Conservation (phyloP, 2,888 invertebrate species). For the Rhingia rostrata region DNA sequence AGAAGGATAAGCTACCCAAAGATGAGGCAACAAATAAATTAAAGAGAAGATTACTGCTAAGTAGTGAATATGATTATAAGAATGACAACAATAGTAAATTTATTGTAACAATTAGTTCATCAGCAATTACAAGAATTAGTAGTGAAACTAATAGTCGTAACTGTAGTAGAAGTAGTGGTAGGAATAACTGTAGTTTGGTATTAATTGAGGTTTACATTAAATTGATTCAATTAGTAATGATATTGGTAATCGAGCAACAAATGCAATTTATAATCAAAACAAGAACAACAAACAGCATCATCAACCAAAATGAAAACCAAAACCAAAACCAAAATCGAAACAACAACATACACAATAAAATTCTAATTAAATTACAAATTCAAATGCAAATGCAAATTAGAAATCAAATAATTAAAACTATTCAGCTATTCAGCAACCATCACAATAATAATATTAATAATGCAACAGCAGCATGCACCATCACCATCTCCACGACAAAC, state of each 20-base stretch:
- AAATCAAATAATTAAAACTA: background rate
- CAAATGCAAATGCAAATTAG: slow-evolving; percentile 38
- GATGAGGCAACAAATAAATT: slow-evolving; percentile 43
- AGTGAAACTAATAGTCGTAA: slow-evolving; percentile 46
- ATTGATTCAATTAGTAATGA: slow-evolving; percentile 72
- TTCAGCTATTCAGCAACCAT: slow-evolving; percentile 62
- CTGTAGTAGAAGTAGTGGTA: slow-evolving; percentile 45
- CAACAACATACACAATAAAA: background rate
- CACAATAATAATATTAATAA: slow-evolving; percentile 45
- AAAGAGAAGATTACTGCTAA: slow-evolving; percentile 55
- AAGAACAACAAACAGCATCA: slow-evolving; percentile 34
- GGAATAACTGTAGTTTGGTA: slow-evolving; percentile 60
- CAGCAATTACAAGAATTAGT: slow-evolving; percentile 57
- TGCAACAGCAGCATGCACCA: slow-evolving; percentile 39
- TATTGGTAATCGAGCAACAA: slow-evolving; percentile 62
- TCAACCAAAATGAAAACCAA: slow-evolving; percentile 46
- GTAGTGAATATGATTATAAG: slow-evolving; percentile 60
- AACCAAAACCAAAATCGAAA: slow-evolving; percentile 26
- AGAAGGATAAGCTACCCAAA: slow-evolving; percentile 54
- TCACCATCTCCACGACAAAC: background rate
- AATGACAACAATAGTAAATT: slow-evolving; percentile 34
- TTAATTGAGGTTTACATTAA: slow-evolving; percentile 74
- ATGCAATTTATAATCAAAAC: slow-evolving; percentile 66
- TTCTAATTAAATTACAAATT: slow-evolving; percentile 39
- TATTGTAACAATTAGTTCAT: slow-evolving; percentile 58